Evolutionary conservation across 2,888 invertebrate genomes (phyloP).

Genomic region (Drosophila borealis): DNA sequence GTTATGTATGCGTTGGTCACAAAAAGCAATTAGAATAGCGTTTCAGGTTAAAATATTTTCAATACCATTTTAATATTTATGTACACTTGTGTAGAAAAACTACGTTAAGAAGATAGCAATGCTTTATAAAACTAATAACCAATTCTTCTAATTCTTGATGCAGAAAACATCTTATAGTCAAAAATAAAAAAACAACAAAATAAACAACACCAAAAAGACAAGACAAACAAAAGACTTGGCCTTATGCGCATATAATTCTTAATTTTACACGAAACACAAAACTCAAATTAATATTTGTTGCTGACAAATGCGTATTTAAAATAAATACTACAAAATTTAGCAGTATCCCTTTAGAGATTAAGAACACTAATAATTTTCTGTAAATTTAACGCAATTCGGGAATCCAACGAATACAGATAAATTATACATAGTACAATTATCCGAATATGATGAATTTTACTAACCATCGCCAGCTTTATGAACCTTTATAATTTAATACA

Average conservation of each 20-base stretch:
- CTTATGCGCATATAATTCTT: conserved; percentile 26
- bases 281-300: conserved; percentile 30
- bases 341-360: conserved; percentile 17
- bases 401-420: conserved; percentile 45
- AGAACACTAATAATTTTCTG: conserved; percentile 26
- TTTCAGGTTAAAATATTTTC: conserved; percentile 2
- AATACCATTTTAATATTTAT: background rate
- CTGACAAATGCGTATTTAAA: conserved; percentile 11
- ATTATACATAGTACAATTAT: conserved; percentile 14
- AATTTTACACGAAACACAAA: conserved; percentile 66
- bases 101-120: background rate
- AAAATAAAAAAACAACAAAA: conserved; percentile 15
- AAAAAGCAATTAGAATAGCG: conserved; percentile 15
- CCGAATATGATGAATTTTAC: conserved; percentile 29
- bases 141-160: conserved; percentile 32
- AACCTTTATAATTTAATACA: conserved; percentile 28
- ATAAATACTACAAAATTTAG: conserved; percentile 7
- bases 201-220: conserved; percentile 45
- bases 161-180: conserved; percentile 43
- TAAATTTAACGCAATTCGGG: conserved; percentile 20
- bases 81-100: background rate
- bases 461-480: conserved; percentile 29
- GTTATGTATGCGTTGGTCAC: background rate
- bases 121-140: conserved; percentile 26
- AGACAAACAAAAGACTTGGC: conserved; percentile 70